A percentile compares a stretch with the other conserved stretches of the same genome.
These are phyloP conservation scores for Dioctria rufipes DNA, from an alignment of 2,888 invertebrate genomes.

Conservation along the genomic window DNA sequence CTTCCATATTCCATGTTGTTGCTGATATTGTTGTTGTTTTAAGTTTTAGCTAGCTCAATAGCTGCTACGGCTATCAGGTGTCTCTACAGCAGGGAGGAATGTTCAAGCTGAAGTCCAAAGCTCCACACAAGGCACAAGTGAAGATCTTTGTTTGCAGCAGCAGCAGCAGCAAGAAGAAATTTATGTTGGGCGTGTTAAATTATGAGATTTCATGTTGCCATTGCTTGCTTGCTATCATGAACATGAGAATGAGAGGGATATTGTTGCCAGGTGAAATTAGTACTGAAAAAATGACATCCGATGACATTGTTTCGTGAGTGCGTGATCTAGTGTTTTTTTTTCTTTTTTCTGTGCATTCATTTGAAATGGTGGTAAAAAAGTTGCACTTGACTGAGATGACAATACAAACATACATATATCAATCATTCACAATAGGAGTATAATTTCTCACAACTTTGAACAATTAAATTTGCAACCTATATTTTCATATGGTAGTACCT, in stretches of 20 bases:
- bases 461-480: no score
- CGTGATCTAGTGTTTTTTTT: no score
- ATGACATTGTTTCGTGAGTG: constrained; percentile 13
- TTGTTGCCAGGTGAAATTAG: constrained; percentile 41
- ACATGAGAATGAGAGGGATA: not conserved
- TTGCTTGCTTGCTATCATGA: not conserved
- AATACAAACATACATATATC: no score
- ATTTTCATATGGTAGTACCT: no score
- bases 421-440: no score
- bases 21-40: not conserved
- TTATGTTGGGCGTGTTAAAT: constrained; percentile 33
- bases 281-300: constrained; percentile 22
- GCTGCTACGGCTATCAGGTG: constrained; percentile 11
- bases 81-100: constrained; percentile 21
- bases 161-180: constrained; percentile 22
- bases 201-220: constrained; percentile 42
- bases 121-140: not conserved
- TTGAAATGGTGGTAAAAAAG: no score
- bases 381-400: no score
- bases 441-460: no score
- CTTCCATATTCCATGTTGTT: no score
- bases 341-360: no score
- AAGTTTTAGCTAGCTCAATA: not conserved
- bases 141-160: constrained; percentile 22
- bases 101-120: constrained; percentile 19